These are phyloP conservation scores for roundworm (Caenorhabditis elegans) DNA, from an alignment of 1,140 invertebrate species.

Conservation along the genomic window WBcel235 BX284606.5:15625001-15625500, in stretches of 20 bases:
- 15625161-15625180: neutral
- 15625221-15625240: neutral
- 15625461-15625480: too few species aligned
- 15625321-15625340: slow-evolving; percentile 50
- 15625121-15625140: neutral
- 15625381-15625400: slow-evolving; percentile 40
- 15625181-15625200: neutral
- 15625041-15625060: slow-evolving; percentile 43
- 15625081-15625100: neutral
- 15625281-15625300: slow-evolving; percentile 41
- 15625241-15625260: neutral
- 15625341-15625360: slow-evolving; percentile 48
- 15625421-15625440: neutral
- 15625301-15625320: slow-evolving; percentile 47
- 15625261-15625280: slow-evolving; percentile 1
- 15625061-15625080: slow-evolving; percentile 12
- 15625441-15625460: neutral
- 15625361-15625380: slow-evolving; percentile 47
- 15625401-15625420: slow-evolving; percentile 47
- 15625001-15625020: slow-evolving; percentile 58
- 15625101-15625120: neutral
- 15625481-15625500: too few species aligned
- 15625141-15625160: neutral
- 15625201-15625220: neutral
- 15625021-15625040: slow-evolving; percentile 57